Base-by-base conservation (phyloP, 2,888 invertebrate genomes). In the Ellobium chinense region DNA sequence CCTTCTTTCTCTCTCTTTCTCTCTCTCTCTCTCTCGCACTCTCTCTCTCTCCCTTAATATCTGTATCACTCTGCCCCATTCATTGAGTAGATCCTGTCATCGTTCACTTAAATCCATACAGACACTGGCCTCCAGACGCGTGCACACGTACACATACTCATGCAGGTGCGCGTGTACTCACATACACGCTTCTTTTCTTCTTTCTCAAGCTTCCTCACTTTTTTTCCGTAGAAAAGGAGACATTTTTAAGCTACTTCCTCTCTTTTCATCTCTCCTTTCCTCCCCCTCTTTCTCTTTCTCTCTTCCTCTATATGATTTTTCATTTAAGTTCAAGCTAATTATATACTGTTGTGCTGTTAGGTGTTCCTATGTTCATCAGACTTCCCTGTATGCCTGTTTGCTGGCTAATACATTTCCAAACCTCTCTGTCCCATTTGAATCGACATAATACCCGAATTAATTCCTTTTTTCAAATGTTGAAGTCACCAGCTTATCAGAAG, bases 221-320 rank as follows among this genome's bases (percentile, higher is more conserved):
- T 9, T 14, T 29, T 18, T 54, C 12, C 62, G n/a, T n/a, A n/a
- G n/a, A n/a, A n/a, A n/a, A n/a, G n/a, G n/a, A n/a, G n/a, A n/a
- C n/a, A n/a, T n/a, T n/a, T n/a, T n/a, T n/a, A n/a, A n/a, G n/a
- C n/a, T n/a, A n/a, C n/a, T 31, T 34, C 31, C 72, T 56, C 58
- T 58, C n/a, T 72, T 58, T 54, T n/a, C 34, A n/a, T 60, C 73
- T 58, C 39, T 60, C 62, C 62, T 39, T 74, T 21, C 24, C 29
- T 62, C 62, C 37, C 62, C 24, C 62, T 74, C 74, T 62, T 21
- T 62, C 62, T 74, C 74, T 72, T 36, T 58, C 60, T 68, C 56
- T 72, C 24, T 56, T 27, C 34, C 56, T 27, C 56, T 56, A n/a
- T 60, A n/a, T 34, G 37, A 66, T 3, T n/a, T n/a, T n/a, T n/a